Base-by-base conservation (phyloP, 1,140 invertebrate genomes). In the Brachionus paranguensis region DNA sequence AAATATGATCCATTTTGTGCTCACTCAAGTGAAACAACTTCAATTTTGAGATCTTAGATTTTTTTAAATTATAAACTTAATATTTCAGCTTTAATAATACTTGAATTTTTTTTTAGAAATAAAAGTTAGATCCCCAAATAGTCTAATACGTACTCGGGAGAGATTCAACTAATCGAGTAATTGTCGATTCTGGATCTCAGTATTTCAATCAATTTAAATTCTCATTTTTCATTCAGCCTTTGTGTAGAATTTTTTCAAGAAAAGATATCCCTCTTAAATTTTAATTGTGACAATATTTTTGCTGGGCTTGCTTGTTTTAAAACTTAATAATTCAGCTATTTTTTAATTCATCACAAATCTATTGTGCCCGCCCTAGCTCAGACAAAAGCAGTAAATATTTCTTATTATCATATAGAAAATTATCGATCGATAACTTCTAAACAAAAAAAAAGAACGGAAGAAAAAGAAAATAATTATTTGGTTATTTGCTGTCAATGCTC, bases 401-500 rank as follows among this genome's bases (percentile, higher is more conserved):
- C 33, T 37, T 37, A 43, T 41, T 72, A 43, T 72, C 17, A 72
- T 7, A 43, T 41, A 72, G n/a, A 43, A 37, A 20, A 47, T 47
- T 41, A n/a, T 33, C 68, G 68, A 72, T 72, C 68, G 68, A 72
- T 72, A 72, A 72, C 37, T 72, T 47, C 68, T 41, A 20, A 37
- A 41, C 24, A 24, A 24, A 20, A 72, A 41, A 60, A 60, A 60
- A 1, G 10, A 24, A 11, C 20, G 20, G 20, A 60, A 17, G 17
- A 17, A 53, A 53, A 53, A 50, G 12, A 60, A 60, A 60, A 41
- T 6, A 72, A 43, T 72, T 72, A 43, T 72, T 43, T 72, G 68
- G 33, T 72, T 72, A 43, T 72, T 72, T 8, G 14, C 41, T 72
- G 65, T 68, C 65, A 68, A 68, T 68, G 27, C 33, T 68, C 14